phyloP scores from a whole-genome alignment of 2,113 vertebrate species.

The Phoxinus phoxinus region DNA sequence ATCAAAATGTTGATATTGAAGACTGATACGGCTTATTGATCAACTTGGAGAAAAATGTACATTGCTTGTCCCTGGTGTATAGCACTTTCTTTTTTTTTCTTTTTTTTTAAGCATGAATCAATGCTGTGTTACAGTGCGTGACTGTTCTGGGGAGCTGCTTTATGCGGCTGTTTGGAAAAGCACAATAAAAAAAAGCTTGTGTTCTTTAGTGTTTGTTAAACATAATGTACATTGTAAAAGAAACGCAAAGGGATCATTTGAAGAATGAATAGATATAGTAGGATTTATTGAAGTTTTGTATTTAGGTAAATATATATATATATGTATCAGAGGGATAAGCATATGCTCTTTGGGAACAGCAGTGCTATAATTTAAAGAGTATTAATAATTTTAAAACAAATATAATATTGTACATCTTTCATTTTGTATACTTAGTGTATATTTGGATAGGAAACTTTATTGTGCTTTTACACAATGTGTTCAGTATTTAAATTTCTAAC shows the following conservation, averaged over 20 bases:
- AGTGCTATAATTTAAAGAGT: constrained; percentile 71
- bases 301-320: constrained; percentile 65
- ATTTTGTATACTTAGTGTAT: constrained; percentile 66
- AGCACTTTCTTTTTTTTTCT: constrained; percentile 51
- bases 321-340: constrained; percentile 52
- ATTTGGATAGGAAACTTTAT: constrained; percentile 57
- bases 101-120: constrained; percentile 21
- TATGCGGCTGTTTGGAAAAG: constrained; percentile 38
- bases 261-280: constrained; percentile 60
- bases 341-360: constrained; percentile 57
- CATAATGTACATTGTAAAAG: constrained; percentile 67
- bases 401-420: constrained; percentile 68
- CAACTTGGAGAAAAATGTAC: constrained; percentile 10
- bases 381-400: constrained; percentile 72
- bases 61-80: constrained; percentile 22
- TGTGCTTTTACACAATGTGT: constrained; percentile 45
- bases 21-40: constrained; percentile 28
- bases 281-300: constrained; percentile 66
- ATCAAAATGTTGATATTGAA: constrained; percentile 29
- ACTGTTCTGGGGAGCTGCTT: constrained; percentile 13
- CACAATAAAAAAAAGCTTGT: constrained; percentile 56
- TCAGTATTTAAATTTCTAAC: constrained; percentile 51
- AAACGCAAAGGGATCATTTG: constrained; percentile 70
- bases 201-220: constrained; percentile 67
- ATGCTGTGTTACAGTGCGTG: constrained; percentile 29